A percentile compares a stretch with the other conserved stretches of the same genome.
Conservation (phyloP, 2,113 vertebrate species). For the Emydocephalus ijimae region DNA sequence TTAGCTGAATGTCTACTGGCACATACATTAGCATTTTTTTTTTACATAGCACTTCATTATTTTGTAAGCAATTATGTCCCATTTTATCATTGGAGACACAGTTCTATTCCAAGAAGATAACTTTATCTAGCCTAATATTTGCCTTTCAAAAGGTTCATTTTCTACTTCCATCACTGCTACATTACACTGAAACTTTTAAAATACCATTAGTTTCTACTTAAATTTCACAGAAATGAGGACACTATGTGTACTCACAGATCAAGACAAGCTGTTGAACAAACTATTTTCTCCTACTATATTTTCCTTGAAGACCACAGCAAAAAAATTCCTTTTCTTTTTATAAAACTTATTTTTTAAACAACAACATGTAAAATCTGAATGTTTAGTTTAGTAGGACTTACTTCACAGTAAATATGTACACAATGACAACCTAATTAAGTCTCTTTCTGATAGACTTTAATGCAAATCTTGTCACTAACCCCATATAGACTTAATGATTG, state of each 20-base stretch:
- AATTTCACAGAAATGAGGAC: not conserved
- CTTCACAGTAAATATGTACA: not conserved
- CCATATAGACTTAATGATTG: not conserved
- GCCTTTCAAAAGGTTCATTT: conserved; percentile 38
- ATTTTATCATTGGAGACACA: conserved; percentile 53
- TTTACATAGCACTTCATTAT: conserved; percentile 60
- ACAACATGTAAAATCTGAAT: not conserved
- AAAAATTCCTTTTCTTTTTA: not conserved
- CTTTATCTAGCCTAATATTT: conserved; percentile 32
- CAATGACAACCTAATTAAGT: not conserved
- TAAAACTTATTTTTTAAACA: not conserved
- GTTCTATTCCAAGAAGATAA: conserved; percentile 48
- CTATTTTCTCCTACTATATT: not conserved
- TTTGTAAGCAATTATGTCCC: conserved; percentile 57
- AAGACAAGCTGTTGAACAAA: not conserved
- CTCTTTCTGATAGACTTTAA: not conserved
- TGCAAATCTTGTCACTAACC: not conserved
- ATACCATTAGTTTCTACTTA: conserved; percentile 16
- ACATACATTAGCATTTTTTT: conserved; percentile 60
- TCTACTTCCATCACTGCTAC: not conserved
- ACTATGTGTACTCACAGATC: not conserved
- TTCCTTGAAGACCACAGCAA: accelerated
- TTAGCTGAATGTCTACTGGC: conserved; percentile 49
- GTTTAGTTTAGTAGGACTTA: not conserved
- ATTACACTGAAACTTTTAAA: not conserved